Conservation (phyloP, 2,888 invertebrate species). For the Ophraella communa region DNA sequence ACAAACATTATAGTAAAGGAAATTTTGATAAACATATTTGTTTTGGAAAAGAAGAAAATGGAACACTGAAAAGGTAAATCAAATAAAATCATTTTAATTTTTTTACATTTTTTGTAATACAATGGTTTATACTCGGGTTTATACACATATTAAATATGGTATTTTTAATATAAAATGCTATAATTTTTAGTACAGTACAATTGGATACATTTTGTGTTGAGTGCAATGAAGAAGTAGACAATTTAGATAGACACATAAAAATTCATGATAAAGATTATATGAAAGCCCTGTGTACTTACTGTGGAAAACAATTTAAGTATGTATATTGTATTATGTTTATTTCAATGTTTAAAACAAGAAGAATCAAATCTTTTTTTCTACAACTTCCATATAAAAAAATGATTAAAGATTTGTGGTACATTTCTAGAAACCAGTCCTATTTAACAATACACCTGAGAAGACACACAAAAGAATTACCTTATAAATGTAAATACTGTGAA, state of each 20-base stretch:
- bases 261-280: constrained; percentile 30
- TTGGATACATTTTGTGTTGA: constrained; percentile 42
- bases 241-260: constrained; percentile 35
- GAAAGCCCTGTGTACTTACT: constrained; percentile 46
- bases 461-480: constrained; percentile 53
- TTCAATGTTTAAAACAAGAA: not conserved
- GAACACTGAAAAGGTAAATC: not conserved
- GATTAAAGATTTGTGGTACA: not conserved
- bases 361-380: no score
- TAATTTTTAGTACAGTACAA: constrained; percentile 20
- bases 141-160: no score
- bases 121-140: not conserved
- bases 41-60: not conserved
- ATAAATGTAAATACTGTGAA: constrained; percentile 50
- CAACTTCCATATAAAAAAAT: not conserved
- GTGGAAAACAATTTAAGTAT: constrained; percentile 52
- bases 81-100: not conserved
- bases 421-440: constrained; percentile 35
- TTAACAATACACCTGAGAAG: constrained; percentile 49
- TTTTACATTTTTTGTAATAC: not conserved
- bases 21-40: constrained; percentile 21
- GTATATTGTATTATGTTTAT: constrained; percentile 6
- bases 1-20: constrained; percentile 10
- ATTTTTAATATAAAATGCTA: not conserved
- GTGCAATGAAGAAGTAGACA: constrained; percentile 44